Evolutionary conservation across 2,888 invertebrate species (phyloP), one percentile per base, ranked within the genome.

Genomic region (Limnephilus lunatus): DNA sequence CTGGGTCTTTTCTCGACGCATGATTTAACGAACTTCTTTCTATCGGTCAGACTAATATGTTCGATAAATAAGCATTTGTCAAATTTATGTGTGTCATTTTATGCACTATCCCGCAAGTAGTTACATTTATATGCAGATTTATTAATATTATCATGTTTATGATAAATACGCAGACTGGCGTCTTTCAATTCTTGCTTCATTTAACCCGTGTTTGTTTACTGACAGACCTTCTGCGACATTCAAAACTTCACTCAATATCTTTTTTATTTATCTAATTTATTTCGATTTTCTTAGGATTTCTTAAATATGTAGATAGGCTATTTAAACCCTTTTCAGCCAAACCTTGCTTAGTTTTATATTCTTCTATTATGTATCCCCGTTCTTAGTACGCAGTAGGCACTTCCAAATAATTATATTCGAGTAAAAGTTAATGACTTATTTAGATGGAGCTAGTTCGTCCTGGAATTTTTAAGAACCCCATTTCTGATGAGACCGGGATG

Each of bases 401-500:
- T 9, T 25, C 25, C 2, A 25, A n/a, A 68, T 25, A 68, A 68
- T 68, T 68, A n/a, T 68, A 68, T 68, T 68, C 68, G 25, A 68
- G 68, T 68, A n/a, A 9, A 68, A 68, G 25, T 68, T 68, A 68
- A 83, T 32, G 19, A 83, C 39, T 25, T 83, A 39, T 83, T 32
- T 32, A 25, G 35, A 83, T 25, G 31, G 83, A 83, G 83, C 39
- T 19, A 30, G 86, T 25, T 68, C 68, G 25, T 68, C 86, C 86
- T 44, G 48, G 86, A 86, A 44, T 86, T 86, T 85, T 44, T 30
- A 39, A 31, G n/a, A 82, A 15, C 30, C 35, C 83, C 31, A 31
- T 19, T 81, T 81, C 32, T 44, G 81, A 35, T 87, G 85, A 81
- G 93, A 86, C 92, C n/a, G 91, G 83, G 39, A n/a, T 81, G 9